phyloP scores from a whole-genome alignment of 2,113 vertebrate species.

The Sylvietta virens region DNA sequence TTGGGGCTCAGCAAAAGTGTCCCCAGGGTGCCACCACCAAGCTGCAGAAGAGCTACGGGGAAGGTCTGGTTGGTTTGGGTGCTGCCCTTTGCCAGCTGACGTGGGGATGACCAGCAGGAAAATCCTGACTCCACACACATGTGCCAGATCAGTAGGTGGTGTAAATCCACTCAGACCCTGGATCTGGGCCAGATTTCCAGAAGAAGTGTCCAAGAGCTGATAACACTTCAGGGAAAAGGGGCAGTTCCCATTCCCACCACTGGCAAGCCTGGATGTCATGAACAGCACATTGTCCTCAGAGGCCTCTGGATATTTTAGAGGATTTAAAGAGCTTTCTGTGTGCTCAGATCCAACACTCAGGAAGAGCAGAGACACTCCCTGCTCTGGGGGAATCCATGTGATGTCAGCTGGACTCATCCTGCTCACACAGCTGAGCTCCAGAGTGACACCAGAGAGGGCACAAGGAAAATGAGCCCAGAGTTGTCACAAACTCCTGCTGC shows the following conservation, averaged over 20 bases:
- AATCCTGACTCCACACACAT: background rate
- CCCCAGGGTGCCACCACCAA: background rate
- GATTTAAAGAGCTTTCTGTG: background rate
- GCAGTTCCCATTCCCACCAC: background rate
- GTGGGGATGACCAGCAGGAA: background rate
- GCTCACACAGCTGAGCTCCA: background rate
- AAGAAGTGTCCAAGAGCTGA: background rate
- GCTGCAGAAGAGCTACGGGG: background rate
- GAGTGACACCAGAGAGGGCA: background rate
- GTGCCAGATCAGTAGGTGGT: background rate
- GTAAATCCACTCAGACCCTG: background rate
- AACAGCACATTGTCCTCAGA: background rate
- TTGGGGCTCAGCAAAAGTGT: fast-evolving
- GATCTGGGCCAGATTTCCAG: background rate
- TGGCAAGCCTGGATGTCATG: background rate
- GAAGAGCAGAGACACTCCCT: background rate
- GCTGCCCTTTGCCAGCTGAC: background rate
- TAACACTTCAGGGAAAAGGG: background rate
- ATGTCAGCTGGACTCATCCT: background rate
- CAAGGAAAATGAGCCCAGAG: background rate
- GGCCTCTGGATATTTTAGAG: background rate
- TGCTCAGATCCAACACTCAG: background rate
- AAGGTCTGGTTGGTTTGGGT: background rate
- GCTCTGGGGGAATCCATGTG: background rate
- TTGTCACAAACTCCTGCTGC: background rate